Evolutionary conservation across 23 tunicate genomes (phyloP).

Genomic region (Clavelina lepadiformis): DNA sequence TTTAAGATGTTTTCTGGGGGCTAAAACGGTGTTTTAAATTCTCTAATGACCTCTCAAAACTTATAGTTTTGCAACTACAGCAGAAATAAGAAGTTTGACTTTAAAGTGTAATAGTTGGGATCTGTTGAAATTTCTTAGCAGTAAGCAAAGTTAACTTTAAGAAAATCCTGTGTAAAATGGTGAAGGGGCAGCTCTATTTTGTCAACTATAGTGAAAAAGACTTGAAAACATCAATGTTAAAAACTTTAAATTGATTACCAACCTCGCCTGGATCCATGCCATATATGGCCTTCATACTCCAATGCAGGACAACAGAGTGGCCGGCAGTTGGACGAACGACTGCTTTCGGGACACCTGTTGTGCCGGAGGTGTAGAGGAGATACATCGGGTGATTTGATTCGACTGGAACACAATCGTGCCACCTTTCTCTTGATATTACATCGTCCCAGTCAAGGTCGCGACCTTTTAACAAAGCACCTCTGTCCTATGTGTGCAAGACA

Average conservation of each 20-base stretch:
- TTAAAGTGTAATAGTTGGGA: no score
- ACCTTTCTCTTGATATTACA: constrained; percentile 20
- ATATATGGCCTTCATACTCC: constrained; percentile 91
- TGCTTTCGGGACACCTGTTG: constrained; percentile 88
- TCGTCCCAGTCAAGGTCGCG: constrained; percentile 75
- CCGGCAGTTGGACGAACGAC: constrained; percentile 91
- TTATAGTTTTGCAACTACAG: no score
- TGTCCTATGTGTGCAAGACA: constrained; percentile 28
- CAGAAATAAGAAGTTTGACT: no score
- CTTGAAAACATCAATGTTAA: constrained; percentile 1
- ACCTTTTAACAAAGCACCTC: constrained; percentile 22
- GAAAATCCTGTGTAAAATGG: no score
- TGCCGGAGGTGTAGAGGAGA: constrained; percentile 87
- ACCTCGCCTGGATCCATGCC: constrained; percentile 94
- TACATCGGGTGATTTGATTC: constrained; percentile 90
- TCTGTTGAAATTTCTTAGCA: no score
- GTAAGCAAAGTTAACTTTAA: no score
- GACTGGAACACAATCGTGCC: constrained; percentile 95
- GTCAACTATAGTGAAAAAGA: not conserved
- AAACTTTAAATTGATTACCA: constrained; percentile 1
- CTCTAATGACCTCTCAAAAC: no score
- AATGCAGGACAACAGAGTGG: constrained; percentile 71
- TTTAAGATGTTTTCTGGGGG: no score
- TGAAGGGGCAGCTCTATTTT: no score
- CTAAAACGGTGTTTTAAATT: no score